These are phyloP conservation scores for Drosophila tanythrix DNA, from an alignment of 2,888 invertebrate species.

Conservation along the genomic window DNA sequence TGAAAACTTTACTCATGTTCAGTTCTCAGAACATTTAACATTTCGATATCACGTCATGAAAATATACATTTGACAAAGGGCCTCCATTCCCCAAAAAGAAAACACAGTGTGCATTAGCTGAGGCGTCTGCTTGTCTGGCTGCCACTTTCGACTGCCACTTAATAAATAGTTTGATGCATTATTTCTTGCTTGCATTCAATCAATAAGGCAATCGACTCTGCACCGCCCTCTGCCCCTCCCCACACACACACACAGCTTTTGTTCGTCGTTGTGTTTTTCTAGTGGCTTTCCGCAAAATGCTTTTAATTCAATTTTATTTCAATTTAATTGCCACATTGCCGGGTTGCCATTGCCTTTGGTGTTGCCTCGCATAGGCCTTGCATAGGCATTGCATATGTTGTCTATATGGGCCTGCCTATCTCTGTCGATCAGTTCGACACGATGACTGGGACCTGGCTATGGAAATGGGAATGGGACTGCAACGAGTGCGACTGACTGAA, in stretches of 20 bases:
- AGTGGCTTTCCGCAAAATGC: conserved; percentile 77
- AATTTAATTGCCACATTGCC: conserved; percentile 79
- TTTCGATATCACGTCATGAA: conserved; percentile 44
- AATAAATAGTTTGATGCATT: conserved; percentile 77
- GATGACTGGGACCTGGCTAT: conserved; percentile 48
- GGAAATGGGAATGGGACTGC: conserved; percentile 19
- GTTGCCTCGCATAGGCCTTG: conserved; percentile 8
- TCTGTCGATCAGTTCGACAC: conserved; percentile 66
- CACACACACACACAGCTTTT: background rate
- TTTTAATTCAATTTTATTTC: conserved; percentile 80
- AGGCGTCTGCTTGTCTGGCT: conserved; percentile 65
- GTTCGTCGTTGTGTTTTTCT: conserved; percentile 34
- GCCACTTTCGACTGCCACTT: conserved; percentile 70
- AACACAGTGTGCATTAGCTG: conserved; percentile 57
- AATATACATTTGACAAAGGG: conserved; percentile 22
- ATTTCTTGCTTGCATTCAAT: conserved; percentile 68
- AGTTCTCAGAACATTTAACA: conserved; percentile 49
- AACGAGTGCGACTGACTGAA: conserved; percentile 28
- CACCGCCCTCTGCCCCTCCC: conserved; percentile 5
- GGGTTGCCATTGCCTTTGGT: conserved; percentile 17
- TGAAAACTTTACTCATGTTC: conserved; percentile 26
- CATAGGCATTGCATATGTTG: conserved; percentile 46
- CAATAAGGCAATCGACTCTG: conserved; percentile 55
- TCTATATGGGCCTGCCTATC: conserved; percentile 64
- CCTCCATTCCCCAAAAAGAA: background rate